phyloP scores from a whole-genome alignment of 2,888 invertebrate species.

The Rhamphomyia laevipes region DNA sequence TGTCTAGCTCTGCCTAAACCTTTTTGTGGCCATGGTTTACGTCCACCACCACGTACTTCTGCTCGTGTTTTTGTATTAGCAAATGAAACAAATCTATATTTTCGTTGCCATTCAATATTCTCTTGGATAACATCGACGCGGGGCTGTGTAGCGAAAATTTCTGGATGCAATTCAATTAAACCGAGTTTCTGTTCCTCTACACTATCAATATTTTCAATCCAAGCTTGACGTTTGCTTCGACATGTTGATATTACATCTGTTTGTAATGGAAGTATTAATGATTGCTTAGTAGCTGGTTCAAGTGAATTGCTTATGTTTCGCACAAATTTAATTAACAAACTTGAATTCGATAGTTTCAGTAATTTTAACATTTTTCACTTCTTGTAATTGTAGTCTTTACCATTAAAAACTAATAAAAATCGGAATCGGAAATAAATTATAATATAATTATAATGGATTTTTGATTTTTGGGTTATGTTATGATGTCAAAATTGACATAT shows the following conservation, averaged over 20 bases:
- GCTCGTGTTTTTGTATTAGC: constrained; percentile 65
- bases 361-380: neutral
- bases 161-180: constrained; percentile 79
- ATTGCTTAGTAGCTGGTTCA: neutral
- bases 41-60: constrained; percentile 80
- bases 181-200: constrained; percentile 68
- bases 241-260: constrained; percentile 19
- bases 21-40: constrained; percentile 97
- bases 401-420: too few species aligned
- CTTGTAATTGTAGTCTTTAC: neutral
- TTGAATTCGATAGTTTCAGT: neutral
- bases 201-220: constrained; percentile 75
- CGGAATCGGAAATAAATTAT: too few species aligned
- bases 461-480: too few species aligned
- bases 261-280: constrained; percentile 24
- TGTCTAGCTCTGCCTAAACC: constrained; percentile 82
- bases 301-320: neutral
- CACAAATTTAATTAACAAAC: neutral
- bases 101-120: constrained; percentile 77
- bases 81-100: constrained; percentile 72
- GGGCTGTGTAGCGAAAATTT: constrained; percentile 70
- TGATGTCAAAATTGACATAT: too few species aligned
- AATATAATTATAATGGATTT: too few species aligned
- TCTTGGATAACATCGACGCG: constrained; percentile 75
- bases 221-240: constrained; percentile 51